Base-by-base conservation (phyloP, 2,797 vertebrate genomes). In the Acanthornis magna region DNA sequence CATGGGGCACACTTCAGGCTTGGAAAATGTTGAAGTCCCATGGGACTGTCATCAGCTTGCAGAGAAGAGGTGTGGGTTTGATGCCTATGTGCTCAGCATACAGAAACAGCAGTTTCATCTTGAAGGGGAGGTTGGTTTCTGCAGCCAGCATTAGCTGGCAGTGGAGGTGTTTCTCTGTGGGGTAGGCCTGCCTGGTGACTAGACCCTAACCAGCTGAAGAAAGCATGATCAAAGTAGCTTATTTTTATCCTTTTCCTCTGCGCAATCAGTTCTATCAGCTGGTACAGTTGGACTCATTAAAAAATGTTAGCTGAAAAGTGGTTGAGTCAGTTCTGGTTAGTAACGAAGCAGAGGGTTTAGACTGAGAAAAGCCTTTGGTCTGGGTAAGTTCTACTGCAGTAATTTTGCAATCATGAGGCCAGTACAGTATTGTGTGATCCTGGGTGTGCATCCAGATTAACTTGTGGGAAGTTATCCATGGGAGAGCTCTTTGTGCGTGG, bases 121-220 rank as follows among this genome's bases (percentile, higher is more conserved):
- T 73, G 88, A 96, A 93, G 67, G 60, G 34, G 80, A 93, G 80
- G 76, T 75, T 95, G 88, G 27, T 87, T 94, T 96, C 81, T 91
- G 50, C 92, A 91, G 47, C 50, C 83, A 91, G 71, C 78, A 22
- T 93, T 97, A 97, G 85, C 91, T 97, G 91, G n/a, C 57, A 95
- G 45, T 50, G 79, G 92, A 97, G 88, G 86, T 95, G 81, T 96
- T 97, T 95, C 86, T 96, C 94, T 94, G 84, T 81, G 68, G 82
- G 84, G 53, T 88, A 89, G 66, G 62, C 72, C 72, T 89, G 40
- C 85, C 85, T 93, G 82, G 84, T 94, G 91, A 89, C 92, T 87
- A 96, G 94, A 88, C 63, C 40, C 11, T 84, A 94, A 85, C 65
- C 54, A 85, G 55, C 66, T 88, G 89, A 92, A 96, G 85, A 93